phyloP scores from a whole-genome alignment of 2,888 invertebrate species.

The Melanotus villosus region DNA sequence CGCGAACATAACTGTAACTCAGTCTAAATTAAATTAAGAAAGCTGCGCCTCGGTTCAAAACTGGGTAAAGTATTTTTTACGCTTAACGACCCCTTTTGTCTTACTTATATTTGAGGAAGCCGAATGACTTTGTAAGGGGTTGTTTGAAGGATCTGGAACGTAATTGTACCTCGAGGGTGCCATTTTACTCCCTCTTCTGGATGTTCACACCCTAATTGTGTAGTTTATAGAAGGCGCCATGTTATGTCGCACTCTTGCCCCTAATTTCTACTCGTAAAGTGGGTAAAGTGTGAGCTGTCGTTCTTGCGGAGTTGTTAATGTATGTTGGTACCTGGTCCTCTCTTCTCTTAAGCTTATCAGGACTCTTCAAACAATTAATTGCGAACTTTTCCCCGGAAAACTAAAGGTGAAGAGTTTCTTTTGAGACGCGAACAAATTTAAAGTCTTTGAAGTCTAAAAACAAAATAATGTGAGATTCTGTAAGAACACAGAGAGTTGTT shows the following conservation, averaged over 20 bases:
- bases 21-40: conserved; percentile 49
- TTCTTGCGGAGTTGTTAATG: conserved; percentile 48
- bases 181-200: conserved; percentile 53
- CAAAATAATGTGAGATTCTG: too few species aligned
- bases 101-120: conserved; percentile 60
- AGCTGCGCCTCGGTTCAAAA: conserved; percentile 51
- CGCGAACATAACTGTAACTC: conserved; percentile 48
- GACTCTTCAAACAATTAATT: conserved; percentile 35
- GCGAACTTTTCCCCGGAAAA: conserved; percentile 20
- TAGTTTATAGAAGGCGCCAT: conserved; percentile 64
- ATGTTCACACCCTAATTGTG: conserved; percentile 65
- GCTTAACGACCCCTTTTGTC: conserved; percentile 65
- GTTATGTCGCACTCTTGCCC: conserved; percentile 56
- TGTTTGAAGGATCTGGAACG: conserved; percentile 61
- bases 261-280: conserved; percentile 58
- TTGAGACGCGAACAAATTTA: too few species aligned
- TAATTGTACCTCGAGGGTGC: conserved; percentile 66
- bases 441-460: too few species aligned
- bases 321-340: conserved; percentile 36
- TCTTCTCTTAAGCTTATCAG: conserved; percentile 12
- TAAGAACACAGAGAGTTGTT: too few species aligned
- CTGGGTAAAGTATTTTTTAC: conserved; percentile 62
- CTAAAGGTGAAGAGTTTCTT: conserved; percentile 25
- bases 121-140: conserved; percentile 62
- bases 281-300: conserved; percentile 57